Conservation (phyloP, 2,113 vertebrate species). For the Apus apus region DNA sequence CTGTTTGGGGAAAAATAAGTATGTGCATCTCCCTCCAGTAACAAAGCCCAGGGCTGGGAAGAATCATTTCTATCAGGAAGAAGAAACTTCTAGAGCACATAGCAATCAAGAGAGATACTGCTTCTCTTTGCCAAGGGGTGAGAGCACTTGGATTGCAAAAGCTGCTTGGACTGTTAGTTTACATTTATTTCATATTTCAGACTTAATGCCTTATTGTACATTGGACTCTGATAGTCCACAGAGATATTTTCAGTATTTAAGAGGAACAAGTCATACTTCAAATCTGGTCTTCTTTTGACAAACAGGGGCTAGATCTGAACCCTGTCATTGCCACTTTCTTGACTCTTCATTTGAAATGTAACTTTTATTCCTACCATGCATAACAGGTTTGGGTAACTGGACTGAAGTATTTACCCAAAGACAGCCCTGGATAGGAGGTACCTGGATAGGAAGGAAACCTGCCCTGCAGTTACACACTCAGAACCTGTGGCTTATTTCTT, state of each 20-base stretch:
- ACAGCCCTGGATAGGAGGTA: background rate
- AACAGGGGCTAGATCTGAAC: background rate
- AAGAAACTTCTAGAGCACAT: background rate
- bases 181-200: background rate
- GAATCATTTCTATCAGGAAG: rapidly evolving
- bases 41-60: background rate
- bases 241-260: background rate
- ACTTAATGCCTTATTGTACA: rapidly evolving
- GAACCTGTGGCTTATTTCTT: background rate
- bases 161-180: background rate
- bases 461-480: background rate
- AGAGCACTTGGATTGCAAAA: background rate
- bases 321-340: background rate
- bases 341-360: background rate
- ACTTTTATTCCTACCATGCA: background rate
- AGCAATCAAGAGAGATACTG: background rate
- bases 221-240: background rate
- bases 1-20: background rate
- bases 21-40: background rate
- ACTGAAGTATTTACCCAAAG: background rate
- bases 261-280: background rate
- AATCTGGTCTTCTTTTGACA: background rate
- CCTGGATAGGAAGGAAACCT: background rate
- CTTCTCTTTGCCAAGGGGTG: background rate
- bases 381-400: background rate